Evolutionary conservation across 2,888 invertebrate genomes (phyloP).

Genomic region (Conus canariensis): DNA sequence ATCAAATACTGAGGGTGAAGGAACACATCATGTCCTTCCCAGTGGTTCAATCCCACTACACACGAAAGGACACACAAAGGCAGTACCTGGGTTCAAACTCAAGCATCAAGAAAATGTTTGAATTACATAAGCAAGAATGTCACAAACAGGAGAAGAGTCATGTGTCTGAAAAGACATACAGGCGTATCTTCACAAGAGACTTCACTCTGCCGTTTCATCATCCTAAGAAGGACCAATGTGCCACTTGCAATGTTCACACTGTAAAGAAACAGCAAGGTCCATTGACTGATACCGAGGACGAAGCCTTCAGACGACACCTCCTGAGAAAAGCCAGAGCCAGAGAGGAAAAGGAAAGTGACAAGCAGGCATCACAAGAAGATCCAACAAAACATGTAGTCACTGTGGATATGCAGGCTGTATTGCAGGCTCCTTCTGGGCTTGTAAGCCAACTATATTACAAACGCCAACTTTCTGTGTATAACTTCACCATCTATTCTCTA

Average conservation of each 20-base stretch:
- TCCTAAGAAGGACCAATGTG: constrained; percentile 36
- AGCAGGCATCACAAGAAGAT: too few relatives aligned
- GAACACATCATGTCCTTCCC: constrained; percentile 36
- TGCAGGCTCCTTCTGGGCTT: constrained; percentile 17
- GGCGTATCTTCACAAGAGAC: neutral
- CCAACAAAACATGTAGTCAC: too few relatives aligned
- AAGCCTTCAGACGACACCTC: too few relatives aligned
- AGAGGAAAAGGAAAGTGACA: too few relatives aligned
- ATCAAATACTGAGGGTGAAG: neutral
- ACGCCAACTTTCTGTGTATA: constrained; percentile 25
- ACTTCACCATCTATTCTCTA: constrained; percentile 13
- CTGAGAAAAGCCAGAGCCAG: too few relatives aligned
- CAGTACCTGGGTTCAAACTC: constrained; percentile 14
- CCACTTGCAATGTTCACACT: neutral
- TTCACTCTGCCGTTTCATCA: constrained; percentile 1
- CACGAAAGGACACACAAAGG: neutral
- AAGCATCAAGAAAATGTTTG: constrained; percentile 24
- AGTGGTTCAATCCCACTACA: constrained; percentile 24
- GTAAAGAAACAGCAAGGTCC: neutral
- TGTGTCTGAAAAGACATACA: neutral
- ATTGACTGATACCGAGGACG: neutral
- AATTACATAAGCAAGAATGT: neutral
- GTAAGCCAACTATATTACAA: constrained; percentile 29
- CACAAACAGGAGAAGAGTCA: neutral
- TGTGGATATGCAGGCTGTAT: too few relatives aligned